Base-by-base conservation (phyloP, 2,888 invertebrate genomes). In the Spicauda simplicius region DNA sequence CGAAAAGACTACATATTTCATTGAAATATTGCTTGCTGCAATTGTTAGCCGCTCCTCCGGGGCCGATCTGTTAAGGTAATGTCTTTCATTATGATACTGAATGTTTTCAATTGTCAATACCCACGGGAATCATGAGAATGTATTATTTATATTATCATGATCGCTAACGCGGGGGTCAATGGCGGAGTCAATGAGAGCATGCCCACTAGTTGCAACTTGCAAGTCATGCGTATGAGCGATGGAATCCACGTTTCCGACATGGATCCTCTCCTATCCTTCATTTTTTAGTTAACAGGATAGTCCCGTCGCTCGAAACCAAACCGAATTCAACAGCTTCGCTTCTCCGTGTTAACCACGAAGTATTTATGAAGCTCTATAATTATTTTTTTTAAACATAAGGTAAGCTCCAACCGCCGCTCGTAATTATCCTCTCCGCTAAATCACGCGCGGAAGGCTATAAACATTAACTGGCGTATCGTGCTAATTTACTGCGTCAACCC, bases 151-250 rank as follows among this genome's bases (percentile, higher is more conserved):
- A 86, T 87, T 89, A 86, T 88, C 87, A 86, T 85, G 88, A 89
- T 87, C 83, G 79, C 76, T 83, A 84, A 81, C 81, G 82, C 80
- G 85, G 72, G 83, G 91, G 91, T 91, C 91, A 91, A 88, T 87
- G 79, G 86, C 79, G 90, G 85, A 90, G 91, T 92, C 91, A 90
- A 90, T 90, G 89, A 91, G 90, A 90, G 83, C 86, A 89, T 86
- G 84, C 85, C 81, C 82, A 81, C 81, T 82, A 84, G 79, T 84
- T 86, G 88, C 87, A 88, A 91, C 87, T 80, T 89, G 92, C 92
- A 91, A 92, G 92, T 92, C 92, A 92, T 89, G 77, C 80, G 77
- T 83, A 81, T 81, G 85, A 88, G 84, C 83, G 82, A 84, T 87
- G 87, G 88, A 85, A 87, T 87, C 88, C 82, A 87, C 81, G 88